Base-by-base conservation (phyloP, 2,888 invertebrate species). In the Acleris cristana region DNA sequence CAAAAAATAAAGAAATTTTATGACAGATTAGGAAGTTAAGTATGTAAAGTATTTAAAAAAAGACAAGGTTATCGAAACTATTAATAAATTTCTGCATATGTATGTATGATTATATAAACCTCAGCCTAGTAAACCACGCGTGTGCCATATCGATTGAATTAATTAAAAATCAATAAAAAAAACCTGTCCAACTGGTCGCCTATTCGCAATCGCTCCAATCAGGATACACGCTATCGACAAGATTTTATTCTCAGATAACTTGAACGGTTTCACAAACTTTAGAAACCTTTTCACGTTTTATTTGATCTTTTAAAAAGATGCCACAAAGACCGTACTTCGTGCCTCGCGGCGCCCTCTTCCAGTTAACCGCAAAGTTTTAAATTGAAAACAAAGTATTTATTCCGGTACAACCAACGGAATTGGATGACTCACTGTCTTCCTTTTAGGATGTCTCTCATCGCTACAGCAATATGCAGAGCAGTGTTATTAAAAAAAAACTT, bases 141-240 rank as follows among this genome's bases (percentile, higher is more conserved):
- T 64, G 40, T 23, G 12, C 12, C 56, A 56, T 56, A 56, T 54
- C 55, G 48, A 52, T 55, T 51, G 48, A 65, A 60, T 55, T 51
- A 44, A 59, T 44, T 30, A 10, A 6, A 34, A 48, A 52, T 21
- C 49, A 23, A 40, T 52, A 56, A 19, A 55, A 56, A 14, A 14
- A 65, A 26, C 60, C 30, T 8, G 65, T 56, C 21, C 0, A 40
- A 60, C 60, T 30, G 40, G 59, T 65, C 34, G 54, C 8, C 23
- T 53, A 26, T 44, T 61, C 23, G n/a, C 8, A 51, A 52, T 52
- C 34, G 40, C 44, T 54, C n/a, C 49, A 49, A 60, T 49, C 30
- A 60, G 40, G 54, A 65, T 53, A 53, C 48, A 34, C 30, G 34
- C 2, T 40, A 40, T 40, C 12, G 4, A 34, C 14, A 14, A 40